A percentile compares a stretch with the other conserved stretches of the same genome.
Conservation (phyloP, 2,888 invertebrate genomes). For the Papilio protenor region DNA sequence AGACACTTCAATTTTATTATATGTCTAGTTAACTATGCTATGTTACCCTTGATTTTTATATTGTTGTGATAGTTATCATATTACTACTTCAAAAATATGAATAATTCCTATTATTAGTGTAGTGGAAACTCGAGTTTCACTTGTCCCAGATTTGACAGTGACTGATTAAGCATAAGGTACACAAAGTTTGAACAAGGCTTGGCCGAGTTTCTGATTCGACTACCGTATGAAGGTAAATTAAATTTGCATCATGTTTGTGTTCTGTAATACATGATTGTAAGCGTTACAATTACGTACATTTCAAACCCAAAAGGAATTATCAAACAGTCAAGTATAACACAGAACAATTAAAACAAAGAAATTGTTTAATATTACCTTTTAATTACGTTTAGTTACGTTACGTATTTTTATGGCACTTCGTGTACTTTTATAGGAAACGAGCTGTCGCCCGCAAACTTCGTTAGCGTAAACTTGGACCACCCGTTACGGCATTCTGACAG, state of each 20-base stretch:
- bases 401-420: background rate
- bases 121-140: slow-evolving; percentile 34
- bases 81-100: slow-evolving; percentile 26
- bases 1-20: too few relatives aligned
- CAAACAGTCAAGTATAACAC: too few relatives aligned
- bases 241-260: slow-evolving; percentile 1
- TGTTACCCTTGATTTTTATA: background rate
- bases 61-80: background rate
- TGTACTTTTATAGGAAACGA: too few relatives aligned
- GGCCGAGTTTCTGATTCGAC: slow-evolving; percentile 36
- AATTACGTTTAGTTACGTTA: too few relatives aligned
- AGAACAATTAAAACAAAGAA: background rate
- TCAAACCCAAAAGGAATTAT: background rate
- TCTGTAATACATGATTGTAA: background rate
- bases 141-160: slow-evolving; percentile 42
- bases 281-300: background rate
- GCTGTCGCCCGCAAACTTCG: too few relatives aligned
- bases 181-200: slow-evolving; percentile 29
- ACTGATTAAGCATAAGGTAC: slow-evolving; percentile 41
- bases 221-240: slow-evolving; percentile 20
- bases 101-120: slow-evolving; percentile 12
- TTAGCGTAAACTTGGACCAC: too few relatives aligned
- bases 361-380: too few relatives aligned
- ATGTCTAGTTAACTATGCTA: too few relatives aligned
- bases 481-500: too few relatives aligned